phyloP scores from a whole-genome alignment of 2,113 vertebrate species.

The Sinocyclocheilus maitianheensis region DNA sequence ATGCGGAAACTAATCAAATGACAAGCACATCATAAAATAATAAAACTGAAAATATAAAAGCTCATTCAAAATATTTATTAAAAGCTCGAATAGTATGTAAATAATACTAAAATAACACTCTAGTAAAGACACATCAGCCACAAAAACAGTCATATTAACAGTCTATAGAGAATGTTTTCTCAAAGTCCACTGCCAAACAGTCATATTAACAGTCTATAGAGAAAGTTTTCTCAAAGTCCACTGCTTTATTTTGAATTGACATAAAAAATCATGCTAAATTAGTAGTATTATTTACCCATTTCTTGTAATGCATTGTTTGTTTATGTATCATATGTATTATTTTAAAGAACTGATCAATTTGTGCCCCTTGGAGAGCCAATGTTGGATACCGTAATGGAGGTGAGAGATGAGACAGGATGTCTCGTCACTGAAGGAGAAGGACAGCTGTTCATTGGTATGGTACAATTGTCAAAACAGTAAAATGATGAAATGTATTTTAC shows the following conservation, averaged over 20 bases:
- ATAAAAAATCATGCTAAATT: not conserved
- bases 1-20: not conserved
- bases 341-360: slow-evolving; percentile 68
- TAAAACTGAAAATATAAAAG: too few relatives aligned
- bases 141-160: not conserved
- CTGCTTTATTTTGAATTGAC: not conserved
- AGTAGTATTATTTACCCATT: not conserved
- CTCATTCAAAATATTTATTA: not conserved
- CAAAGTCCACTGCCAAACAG: not conserved
- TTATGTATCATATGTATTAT: not conserved
- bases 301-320: not conserved
- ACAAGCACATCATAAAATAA: not conserved
- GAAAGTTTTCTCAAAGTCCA: not conserved
- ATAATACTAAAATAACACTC: not conserved
- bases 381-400: slow-evolving; percentile 85
- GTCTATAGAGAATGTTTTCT: not conserved
- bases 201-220: not conserved
- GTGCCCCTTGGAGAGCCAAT: slow-evolving; percentile 85
- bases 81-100: not conserved
- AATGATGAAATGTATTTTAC: not conserved
- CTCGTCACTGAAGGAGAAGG: slow-evolving; percentile 85
- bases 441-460: slow-evolving; percentile 89
- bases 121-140: not conserved
- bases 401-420: slow-evolving; percentile 77
- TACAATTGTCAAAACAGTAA: not conserved